A percentile compares a stretch with the other conserved stretches of the same genome.
Conservation (phyloP, 1,140 invertebrate genomes). For the Caenorhabditis tropicalis region DNA sequence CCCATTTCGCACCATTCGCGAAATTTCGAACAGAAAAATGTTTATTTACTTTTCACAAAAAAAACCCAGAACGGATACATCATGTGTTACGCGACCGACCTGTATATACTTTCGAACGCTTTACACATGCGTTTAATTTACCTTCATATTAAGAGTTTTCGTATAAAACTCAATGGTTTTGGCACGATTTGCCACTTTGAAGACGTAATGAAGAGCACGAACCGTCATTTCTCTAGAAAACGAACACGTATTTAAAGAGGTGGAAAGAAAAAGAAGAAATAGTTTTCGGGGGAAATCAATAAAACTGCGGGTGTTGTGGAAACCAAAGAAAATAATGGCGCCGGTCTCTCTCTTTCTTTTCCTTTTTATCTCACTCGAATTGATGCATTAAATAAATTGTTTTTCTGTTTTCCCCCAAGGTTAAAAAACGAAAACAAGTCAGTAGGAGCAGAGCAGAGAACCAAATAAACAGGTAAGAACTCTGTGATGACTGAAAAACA, state of each 20-base stretch:
- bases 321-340: not conserved
- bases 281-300: not conserved
- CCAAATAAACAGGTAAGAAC: not conserved
- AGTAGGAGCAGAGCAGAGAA: no score
- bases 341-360: no score
- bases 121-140: no score
- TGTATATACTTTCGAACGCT: no score
- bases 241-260: not conserved
- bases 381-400: not conserved
- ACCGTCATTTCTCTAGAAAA: slow-evolving; percentile 44
- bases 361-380: no score
- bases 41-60: no score
- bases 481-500: not conserved
- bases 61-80: no score
- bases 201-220: slow-evolving; percentile 89
- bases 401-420: not conserved
- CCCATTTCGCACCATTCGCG: no score
- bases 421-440: no score
- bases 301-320: not conserved
- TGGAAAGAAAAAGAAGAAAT: not conserved
- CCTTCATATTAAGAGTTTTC: slow-evolving; percentile 91
- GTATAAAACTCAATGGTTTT: slow-evolving; percentile 86
- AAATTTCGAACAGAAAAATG: no score
- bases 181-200: slow-evolving; percentile 88
- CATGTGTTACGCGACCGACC: no score